A percentile compares a stretch with the other conserved stretches of the same genome.
These are phyloP conservation scores for Trematomus bernacchii DNA, from an alignment of 2,797 vertebrate species.

Conservation along the genomic window DNA sequence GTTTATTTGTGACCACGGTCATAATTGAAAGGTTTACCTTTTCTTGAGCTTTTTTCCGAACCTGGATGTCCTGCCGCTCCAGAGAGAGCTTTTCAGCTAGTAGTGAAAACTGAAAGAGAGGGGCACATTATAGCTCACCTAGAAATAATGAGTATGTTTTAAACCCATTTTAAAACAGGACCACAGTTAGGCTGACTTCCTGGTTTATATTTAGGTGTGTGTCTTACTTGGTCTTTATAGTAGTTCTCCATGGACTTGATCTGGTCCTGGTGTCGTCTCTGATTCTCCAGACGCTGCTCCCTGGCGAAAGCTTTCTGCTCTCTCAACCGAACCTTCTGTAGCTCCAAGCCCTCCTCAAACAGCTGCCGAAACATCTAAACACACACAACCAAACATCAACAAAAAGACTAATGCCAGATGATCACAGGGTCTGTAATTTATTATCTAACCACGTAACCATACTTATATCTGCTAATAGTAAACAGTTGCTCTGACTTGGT, in stretches of 20 bases:
- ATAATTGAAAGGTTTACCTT: slow-evolving; percentile 80
- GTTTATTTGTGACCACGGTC: background rate
- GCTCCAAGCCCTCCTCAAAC: slow-evolving; percentile 93
- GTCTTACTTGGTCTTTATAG: slow-evolving; percentile 93
- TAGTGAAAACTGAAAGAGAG: slow-evolving; percentile 90
- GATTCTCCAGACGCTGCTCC: slow-evolving; percentile 89
- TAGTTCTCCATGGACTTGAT: slow-evolving; percentile 96
- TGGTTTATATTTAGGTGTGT: background rate
- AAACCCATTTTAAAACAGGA: background rate
- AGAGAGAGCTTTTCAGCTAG: slow-evolving; percentile 91
- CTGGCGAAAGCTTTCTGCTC: slow-evolving; percentile 89
- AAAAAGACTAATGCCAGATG: background rate
- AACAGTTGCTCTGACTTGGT: background rate
- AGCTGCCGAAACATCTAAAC: slow-evolving; percentile 92
- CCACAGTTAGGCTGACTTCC: background rate
- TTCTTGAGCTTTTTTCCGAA: slow-evolving; percentile 90
- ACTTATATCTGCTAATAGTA: background rate
- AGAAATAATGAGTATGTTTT: background rate
- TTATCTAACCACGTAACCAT: background rate
- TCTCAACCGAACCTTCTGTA: slow-evolving; percentile 91
- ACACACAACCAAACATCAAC: background rate
- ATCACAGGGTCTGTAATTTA: background rate
- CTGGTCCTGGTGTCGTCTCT: slow-evolving; percentile 86
- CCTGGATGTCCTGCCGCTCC: slow-evolving; percentile 90
- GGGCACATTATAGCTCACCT: background rate